phyloP scores from a whole-genome alignment of 2,113 vertebrate species.

The Sinocyclocheilus anshuiensis region DNA sequence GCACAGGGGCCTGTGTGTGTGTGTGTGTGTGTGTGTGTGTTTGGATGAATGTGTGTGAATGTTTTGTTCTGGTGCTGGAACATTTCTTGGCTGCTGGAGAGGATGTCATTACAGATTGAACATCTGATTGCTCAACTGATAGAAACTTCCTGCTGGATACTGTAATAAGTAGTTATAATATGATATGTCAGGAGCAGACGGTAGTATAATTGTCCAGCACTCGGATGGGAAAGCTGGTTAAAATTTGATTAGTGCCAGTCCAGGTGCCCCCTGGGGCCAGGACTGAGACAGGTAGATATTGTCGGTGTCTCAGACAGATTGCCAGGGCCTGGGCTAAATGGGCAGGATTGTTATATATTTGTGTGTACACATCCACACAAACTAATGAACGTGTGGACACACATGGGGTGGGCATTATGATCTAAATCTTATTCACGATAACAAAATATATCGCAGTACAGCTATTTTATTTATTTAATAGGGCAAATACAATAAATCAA shows the following conservation, averaged over 20 bases:
- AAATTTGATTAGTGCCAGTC: not conserved
- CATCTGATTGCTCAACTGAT: constrained; percentile 32
- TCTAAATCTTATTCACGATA: too few relatives aligned
- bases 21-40: not conserved
- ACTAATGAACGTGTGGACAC: not conserved
- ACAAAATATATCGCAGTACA: too few relatives aligned
- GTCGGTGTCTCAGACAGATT: not conserved
- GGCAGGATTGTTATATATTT: not conserved
- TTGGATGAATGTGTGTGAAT: constrained; percentile 6
- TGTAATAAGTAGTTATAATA: not conserved
- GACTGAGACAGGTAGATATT: not conserved
- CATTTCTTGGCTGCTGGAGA: constrained; percentile 33
- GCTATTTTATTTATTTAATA: too few relatives aligned
- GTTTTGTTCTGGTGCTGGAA: not conserved
- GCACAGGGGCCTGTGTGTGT: not conserved
- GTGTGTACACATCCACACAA: not conserved
- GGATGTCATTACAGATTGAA: constrained; percentile 44
- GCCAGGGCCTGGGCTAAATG: not conserved
- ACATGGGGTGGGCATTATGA: not conserved
- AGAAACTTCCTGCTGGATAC: not conserved
- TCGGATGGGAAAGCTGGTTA: not conserved
- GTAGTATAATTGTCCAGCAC: not conserved
- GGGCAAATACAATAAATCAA: too few relatives aligned
- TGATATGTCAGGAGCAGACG: not conserved
- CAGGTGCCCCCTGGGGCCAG: not conserved